These are phyloP conservation scores for Falco peregrinus DNA, from an alignment of 2,797 vertebrate genomes.

Conservation along the genomic window DNA sequence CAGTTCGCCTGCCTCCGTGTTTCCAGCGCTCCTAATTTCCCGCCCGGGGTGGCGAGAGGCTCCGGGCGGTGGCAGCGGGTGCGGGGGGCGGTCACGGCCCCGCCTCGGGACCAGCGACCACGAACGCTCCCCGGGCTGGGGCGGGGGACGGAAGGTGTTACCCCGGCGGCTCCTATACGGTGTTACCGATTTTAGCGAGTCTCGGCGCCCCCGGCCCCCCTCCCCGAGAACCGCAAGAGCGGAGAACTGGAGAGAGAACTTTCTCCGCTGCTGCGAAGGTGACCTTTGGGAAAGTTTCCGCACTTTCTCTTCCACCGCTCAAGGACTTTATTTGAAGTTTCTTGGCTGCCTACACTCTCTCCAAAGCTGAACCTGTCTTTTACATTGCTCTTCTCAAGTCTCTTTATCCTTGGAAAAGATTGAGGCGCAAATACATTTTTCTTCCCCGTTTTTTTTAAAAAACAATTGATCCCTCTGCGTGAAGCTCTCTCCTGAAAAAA, in stretches of 20 bases:
- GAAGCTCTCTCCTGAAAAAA: neutral
- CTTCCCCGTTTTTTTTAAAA: neutral
- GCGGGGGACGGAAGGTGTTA: neutral
- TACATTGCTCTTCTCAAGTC: neutral
- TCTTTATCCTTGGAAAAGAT: neutral
- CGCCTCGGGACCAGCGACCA: neutral
- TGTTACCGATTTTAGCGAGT: neutral
- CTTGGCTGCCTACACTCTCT: neutral
- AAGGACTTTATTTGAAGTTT: constrained; percentile 26
- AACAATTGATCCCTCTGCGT: neutral
- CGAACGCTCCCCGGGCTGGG: neutral
- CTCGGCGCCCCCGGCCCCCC: neutral
- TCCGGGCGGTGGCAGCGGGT: neutral
- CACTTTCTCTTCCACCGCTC: constrained; percentile 13
- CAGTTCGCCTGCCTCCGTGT: no score
- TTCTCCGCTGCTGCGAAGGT: neutral
- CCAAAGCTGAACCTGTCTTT: neutral
- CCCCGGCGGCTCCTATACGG: neutral
- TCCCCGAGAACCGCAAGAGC: neutral
- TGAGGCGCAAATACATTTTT: neutral
- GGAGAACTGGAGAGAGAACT: neutral
- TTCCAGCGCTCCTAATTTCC: neutral
- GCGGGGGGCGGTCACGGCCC: neutral
- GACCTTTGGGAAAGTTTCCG: constrained; percentile 44
- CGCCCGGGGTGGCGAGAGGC: neutral